Evolutionary conservation across 2,797 vertebrate species (phyloP).

Genomic region (Scolopax rusticola): DNA sequence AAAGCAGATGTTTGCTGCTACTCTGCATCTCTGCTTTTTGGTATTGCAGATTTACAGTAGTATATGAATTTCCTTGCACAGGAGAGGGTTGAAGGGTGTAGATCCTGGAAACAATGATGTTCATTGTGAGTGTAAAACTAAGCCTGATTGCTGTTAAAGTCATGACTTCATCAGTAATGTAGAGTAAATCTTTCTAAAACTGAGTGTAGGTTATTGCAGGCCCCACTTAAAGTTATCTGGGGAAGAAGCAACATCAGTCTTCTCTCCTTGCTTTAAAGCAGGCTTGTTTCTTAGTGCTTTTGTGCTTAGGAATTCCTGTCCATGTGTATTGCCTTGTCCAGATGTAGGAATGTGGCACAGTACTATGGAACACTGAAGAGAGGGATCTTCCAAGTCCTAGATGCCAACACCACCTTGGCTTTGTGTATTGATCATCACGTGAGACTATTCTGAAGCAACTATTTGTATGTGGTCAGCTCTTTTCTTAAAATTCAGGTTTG

Average conservation of each 20-base stretch:
- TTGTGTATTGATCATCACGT: not conserved
- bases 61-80: not conserved
- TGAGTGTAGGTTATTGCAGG: not conserved
- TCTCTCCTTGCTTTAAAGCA: not conserved
- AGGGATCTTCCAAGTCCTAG: not conserved
- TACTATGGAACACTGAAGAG: not conserved
- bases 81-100: not conserved
- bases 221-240: not conserved
- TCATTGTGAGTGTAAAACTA: not conserved
- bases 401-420: not conserved
- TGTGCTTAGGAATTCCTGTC: not conserved
- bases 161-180: not conserved
- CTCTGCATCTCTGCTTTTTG: not conserved
- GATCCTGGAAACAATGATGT: not conserved
- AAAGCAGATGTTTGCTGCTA: fast-evolving
- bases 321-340: not conserved
- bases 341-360: not conserved
- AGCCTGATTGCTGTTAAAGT: not conserved
- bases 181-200: not conserved
- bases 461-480: not conserved
- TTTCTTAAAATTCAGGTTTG: not conserved
- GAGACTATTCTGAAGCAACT: not conserved
- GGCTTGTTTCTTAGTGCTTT: not conserved
- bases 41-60: not conserved
- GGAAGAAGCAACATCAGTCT: not conserved